A percentile compares a stretch with the other conserved stretches of the same genome.
These are phyloP conservation scores for Drosophila seguyi DNA, from an alignment of 1,140 invertebrate species.

Conservation along the genomic window DNA sequence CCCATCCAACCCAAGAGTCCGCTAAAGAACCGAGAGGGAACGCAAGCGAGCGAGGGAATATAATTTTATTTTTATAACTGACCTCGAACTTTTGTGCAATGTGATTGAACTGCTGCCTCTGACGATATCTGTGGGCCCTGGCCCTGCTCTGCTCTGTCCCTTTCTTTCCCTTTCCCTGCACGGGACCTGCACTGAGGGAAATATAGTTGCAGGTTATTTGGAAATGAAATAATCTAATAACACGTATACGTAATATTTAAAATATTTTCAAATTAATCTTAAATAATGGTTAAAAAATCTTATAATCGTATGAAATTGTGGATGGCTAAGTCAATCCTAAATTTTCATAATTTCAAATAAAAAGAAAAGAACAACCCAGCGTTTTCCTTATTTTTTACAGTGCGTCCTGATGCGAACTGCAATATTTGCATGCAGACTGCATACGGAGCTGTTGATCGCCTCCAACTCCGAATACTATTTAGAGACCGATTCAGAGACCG, in stretches of 20 bases:
- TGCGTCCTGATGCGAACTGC: constrained; percentile 9
- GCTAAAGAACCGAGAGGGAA: neutral
- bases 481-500: constrained; percentile 37
- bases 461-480: constrained; percentile 42
- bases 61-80: constrained; percentile 82
- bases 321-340: neutral
- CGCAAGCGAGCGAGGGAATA: constrained; percentile 26
- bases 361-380: neutral
- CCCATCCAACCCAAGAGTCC: constrained; percentile 31
- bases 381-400: neutral
- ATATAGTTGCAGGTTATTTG: neutral
- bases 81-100: constrained; percentile 85
- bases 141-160: constrained; percentile 18
- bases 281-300: neutral
- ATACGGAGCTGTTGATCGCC: constrained; percentile 60
- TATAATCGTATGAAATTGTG: neutral
- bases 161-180: constrained; percentile 7
- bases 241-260: constrained; percentile 22
- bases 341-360: neutral
- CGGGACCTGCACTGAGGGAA: constrained; percentile 6
- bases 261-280: neutral
- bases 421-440: constrained; percentile 79
- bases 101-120: constrained; percentile 71
- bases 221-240: neutral
- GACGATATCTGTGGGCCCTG: constrained; percentile 71